These are phyloP conservation scores for Gephyroberyx darwinii DNA, from an alignment of 2,797 vertebrate species.

Conservation along the genomic window DNA sequence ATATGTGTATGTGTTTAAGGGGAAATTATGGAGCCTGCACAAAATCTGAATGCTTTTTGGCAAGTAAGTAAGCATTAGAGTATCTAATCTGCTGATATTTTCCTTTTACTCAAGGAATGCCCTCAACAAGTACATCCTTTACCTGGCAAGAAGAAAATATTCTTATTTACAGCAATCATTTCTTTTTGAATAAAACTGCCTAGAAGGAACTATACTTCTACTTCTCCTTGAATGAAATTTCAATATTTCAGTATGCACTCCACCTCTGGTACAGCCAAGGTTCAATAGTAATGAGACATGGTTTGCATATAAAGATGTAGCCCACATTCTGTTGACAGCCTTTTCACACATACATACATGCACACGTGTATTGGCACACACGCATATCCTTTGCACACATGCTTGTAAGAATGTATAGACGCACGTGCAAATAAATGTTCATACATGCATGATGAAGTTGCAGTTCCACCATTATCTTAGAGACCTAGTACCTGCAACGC, in stretches of 20 bases:
- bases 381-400: too few relatives aligned
- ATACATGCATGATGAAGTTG: too few relatives aligned
- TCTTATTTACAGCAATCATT: conserved; percentile 18
- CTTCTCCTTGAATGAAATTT: conserved; percentile 41
- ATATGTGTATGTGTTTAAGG: too few relatives aligned
- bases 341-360: conserved; percentile 8
- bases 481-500: too few relatives aligned
- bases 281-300: conserved; percentile 12
- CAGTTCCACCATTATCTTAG: too few relatives aligned
- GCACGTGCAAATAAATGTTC: too few relatives aligned
- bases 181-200: conserved; percentile 44
- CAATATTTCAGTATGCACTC: conserved; percentile 45
- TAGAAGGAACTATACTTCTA: conserved; percentile 16
- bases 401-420: too few relatives aligned
- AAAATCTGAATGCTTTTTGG: too few relatives aligned
- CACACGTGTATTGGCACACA: conserved; percentile 1
- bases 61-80: neutral
- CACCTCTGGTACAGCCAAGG: conserved; percentile 30
- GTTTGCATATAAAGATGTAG: conserved; percentile 14
- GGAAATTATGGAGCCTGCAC: too few relatives aligned
- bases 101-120: conserved; percentile 13
- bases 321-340: neutral
- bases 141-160: conserved; percentile 1
- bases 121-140: neutral
- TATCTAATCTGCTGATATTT: conserved; percentile 14